Conservation (phyloP, 2,797 vertebrate genomes). For the Spinibarbus caldwelli region DNA sequence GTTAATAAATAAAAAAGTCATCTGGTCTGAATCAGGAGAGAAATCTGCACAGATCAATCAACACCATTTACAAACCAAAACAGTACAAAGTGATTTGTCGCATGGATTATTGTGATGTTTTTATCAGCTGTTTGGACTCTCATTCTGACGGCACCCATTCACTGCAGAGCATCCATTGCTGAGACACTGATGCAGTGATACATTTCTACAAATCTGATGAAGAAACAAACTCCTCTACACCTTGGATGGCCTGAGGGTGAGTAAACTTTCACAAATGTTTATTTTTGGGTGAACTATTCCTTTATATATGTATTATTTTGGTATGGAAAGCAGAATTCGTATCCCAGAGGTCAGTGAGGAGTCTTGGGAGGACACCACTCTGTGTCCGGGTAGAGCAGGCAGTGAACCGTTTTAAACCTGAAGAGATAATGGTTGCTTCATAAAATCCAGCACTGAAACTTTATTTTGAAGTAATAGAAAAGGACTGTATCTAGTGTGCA, state of each 20-base stretch:
- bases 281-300: not conserved
- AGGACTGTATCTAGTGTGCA: not conserved
- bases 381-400: conserved; percentile 89
- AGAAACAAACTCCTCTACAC: not conserved
- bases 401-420: conserved; percentile 95
- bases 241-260: not conserved
- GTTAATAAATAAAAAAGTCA: no score
- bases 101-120: no score
- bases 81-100: not conserved
- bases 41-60: not conserved
- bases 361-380: conserved; percentile 83
- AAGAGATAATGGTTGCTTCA: conserved; percentile 1
- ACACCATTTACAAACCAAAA: no score
- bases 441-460: not conserved
- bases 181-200: not conserved
- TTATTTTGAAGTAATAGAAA: not conserved
- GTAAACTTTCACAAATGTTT: not conserved
- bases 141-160: not conserved
- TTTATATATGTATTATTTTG: not conserved
- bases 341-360: conserved; percentile 48
- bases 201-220: not conserved
- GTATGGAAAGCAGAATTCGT: not conserved
- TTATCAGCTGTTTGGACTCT: not conserved
- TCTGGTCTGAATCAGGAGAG: not conserved
- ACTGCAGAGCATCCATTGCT: not conserved